These are phyloP conservation scores for Sminthopsis crassicaudata DNA, from an alignment of 2,113 vertebrate genomes.

Conservation along the genomic window DNA sequence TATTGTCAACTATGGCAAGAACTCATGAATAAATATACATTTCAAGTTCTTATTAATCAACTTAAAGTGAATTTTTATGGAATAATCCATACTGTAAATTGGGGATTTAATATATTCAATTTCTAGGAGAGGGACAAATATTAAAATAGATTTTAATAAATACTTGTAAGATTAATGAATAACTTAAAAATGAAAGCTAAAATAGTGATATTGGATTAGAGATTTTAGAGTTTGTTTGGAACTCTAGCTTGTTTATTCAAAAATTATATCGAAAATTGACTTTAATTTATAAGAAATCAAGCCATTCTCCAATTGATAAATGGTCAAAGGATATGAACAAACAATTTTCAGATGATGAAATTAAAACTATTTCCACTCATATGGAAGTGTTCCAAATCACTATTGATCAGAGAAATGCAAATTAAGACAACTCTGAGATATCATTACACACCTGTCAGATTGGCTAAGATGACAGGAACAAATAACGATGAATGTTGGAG, in stretches of 20 bases:
- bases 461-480: too few species aligned
- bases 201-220: neutral
- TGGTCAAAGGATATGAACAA: too few species aligned
- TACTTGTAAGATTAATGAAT: neutral
- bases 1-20: neutral
- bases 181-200: neutral
- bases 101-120: neutral
- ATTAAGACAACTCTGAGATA: too few species aligned
- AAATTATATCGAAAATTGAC: too few species aligned
- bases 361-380: too few species aligned
- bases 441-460: too few species aligned
- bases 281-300: too few species aligned
- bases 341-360: too few species aligned
- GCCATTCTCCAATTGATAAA: too few species aligned
- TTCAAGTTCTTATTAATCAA: neutral
- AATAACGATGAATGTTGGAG: too few species aligned
- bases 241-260: conserved; percentile 10
- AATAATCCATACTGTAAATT: neutral
- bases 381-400: too few species aligned
- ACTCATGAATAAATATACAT: neutral
- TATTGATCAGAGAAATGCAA: too few species aligned
- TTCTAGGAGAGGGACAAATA: neutral
- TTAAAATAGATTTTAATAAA: neutral
- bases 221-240: neutral
- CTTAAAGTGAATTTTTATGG: neutral